Evolutionary conservation across 1,140 invertebrate genomes (phyloP), one percentile per base, ranked within the genome.

Genomic region (Trachymyrmex cornetzi): DNA sequence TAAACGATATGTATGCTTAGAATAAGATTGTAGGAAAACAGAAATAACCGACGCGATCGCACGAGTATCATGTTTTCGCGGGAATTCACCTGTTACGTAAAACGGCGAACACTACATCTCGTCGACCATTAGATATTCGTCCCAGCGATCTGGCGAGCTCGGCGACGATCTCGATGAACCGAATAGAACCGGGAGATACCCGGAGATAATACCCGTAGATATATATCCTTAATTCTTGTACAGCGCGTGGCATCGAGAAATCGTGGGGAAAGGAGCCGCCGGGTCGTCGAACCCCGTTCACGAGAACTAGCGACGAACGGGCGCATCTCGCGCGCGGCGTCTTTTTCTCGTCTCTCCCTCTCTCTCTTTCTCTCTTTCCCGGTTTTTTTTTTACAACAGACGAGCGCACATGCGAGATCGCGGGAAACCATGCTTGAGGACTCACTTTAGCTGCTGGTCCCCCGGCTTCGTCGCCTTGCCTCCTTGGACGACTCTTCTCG

Each of bases 371-470:
- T 48, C 72, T 69, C 38, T 48, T 77, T 81, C 53, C 1, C 57
- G 3, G 53, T 59, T 85, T 53, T 34, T 34, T 30, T 38, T 57
- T 74, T 63, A 63, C 50, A 22, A 34, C n/a, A 34, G 57, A 55
- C 34, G 34, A 6, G 12, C 19, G 55, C 55, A 27, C 44, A 79
- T 30, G 53, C 50, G n/a, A 59, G 44, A 77, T 57, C 14, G n/a
- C 44, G n/a, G n/a, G 63, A 64, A 69, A 88, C 24, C 44, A 12
- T 24, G 50, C 38, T 50, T 12, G 80, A 22, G 24, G 6, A 91
- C 90, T 91, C 67, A 91, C 90, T 87, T 91, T 64, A 82, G 61
- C 38, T 16, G 89, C 30, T 22, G 89, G 2, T 87, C 71, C 22
- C 69, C 61, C 63, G 61, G 22, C 27, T 71, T 89, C 53, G 77